phyloP scores from a whole-genome alignment of 2,113 vertebrate species.

The Phalacrocorax carbo region DNA sequence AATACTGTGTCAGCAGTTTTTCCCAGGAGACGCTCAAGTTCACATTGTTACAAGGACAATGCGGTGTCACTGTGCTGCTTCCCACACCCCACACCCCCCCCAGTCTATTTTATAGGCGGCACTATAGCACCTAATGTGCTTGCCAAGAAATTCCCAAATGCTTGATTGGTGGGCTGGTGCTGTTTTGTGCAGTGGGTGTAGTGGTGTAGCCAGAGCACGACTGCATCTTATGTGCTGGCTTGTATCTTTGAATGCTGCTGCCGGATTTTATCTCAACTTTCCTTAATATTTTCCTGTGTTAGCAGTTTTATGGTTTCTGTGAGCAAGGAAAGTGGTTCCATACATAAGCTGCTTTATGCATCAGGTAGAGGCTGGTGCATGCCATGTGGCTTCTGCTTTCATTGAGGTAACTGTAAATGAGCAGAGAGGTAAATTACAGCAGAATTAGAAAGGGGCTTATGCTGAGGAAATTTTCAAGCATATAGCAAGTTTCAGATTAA shows the following conservation, averaged over 20 bases:
- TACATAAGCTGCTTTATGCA: fast-evolving
- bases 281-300: background rate
- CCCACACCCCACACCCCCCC: fast-evolving
- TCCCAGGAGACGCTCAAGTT: background rate
- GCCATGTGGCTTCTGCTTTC: background rate
- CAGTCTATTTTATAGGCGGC: background rate
- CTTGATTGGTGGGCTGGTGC: background rate
- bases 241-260: background rate
- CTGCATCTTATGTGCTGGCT: fast-evolving
- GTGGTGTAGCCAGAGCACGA: background rate
- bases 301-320: background rate
- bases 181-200: background rate
- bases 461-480: background rate
- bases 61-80: background rate
- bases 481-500: background rate
- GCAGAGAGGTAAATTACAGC: background rate
- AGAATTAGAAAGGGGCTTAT: background rate
- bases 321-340: background rate
- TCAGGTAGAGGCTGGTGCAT: background rate
- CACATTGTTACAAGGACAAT: slow-evolving; percentile 36
- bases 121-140: background rate
- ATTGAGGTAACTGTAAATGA: background rate
- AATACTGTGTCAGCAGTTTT: background rate
- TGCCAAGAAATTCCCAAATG: background rate
- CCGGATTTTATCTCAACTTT: background rate